Percentiles rank a stretch among this genome's conserved stretches.
These are phyloP conservation scores for Lasioglossum figueresi DNA, from an alignment of 2,888 invertebrate genomes.

Conservation along the genomic window DNA sequence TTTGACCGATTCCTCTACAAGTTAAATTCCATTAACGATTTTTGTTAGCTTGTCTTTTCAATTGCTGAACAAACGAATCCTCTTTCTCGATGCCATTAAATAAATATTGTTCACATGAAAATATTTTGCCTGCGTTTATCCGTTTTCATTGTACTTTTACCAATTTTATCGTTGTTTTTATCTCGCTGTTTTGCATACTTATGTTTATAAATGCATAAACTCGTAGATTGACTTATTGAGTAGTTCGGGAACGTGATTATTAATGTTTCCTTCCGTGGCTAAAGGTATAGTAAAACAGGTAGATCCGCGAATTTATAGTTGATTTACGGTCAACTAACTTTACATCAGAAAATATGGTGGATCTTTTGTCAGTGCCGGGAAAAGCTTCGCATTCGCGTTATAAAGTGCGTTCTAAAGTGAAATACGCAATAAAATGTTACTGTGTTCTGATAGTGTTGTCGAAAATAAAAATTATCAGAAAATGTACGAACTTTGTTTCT, in stretches of 20 bases:
- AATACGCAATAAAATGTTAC: neutral
- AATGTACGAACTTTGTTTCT: neutral
- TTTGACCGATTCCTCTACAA: neutral
- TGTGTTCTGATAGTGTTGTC: no score
- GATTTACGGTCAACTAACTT: slow-evolving; percentile 14
- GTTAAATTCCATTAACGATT: neutral
- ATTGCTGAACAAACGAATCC: neutral
- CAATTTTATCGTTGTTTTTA: neutral
- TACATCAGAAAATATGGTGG: slow-evolving; percentile 11
- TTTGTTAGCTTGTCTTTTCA: neutral
- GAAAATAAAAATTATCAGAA: neutral
- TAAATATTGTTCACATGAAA: neutral
- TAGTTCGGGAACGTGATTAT: neutral
- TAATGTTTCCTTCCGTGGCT: neutral
- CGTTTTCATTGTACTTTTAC: neutral
- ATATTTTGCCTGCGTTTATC: neutral
- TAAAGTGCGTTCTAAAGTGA: neutral
- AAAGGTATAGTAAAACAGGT: neutral
- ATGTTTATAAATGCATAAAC: neutral
- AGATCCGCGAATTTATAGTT: neutral
- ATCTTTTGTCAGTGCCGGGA: slow-evolving; percentile 14
- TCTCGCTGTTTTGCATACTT: neutral
- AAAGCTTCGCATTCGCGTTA: neutral
- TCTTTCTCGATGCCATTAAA: neutral
- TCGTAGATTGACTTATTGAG: neutral